Percentiles rank a stretch among this genome's conserved stretches.
phyloP scores from a whole-genome alignment of 2,113 vertebrate genomes.

The Hystrix brachyura region DNA sequence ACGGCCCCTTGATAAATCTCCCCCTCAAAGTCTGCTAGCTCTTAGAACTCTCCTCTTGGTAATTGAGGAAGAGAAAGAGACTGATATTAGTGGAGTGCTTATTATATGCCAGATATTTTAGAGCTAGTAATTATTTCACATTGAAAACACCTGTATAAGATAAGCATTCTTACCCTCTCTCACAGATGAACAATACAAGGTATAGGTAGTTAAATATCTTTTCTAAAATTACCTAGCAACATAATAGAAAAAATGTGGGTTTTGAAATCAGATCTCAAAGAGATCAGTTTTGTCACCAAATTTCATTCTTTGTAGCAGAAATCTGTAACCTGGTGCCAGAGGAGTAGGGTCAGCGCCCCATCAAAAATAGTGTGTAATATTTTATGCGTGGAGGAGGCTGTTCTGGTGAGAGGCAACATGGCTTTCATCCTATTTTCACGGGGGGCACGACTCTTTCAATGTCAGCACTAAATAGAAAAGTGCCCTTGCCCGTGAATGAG shows the following conservation, averaged over 20 bases:
- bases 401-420: neutral
- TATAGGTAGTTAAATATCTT: neutral
- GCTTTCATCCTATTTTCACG: constrained; percentile 6
- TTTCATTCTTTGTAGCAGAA: neutral
- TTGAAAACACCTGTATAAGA: neutral
- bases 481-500: neutral
- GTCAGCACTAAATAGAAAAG: neutral
- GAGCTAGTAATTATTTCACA: neutral
- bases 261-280: neutral
- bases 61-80: neutral
- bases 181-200: neutral
- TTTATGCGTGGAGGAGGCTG: neutral
- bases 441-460: neutral
- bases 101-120: neutral
- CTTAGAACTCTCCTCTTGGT: neutral
- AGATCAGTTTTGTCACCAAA: constrained; percentile 33
- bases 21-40: neutral
- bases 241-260: neutral
- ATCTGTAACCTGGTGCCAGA: neutral
- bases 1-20: neutral
- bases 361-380: neutral
- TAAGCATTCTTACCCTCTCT: neutral
- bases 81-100: constrained; percentile 15
- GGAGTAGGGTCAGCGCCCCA: neutral
- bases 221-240: neutral